phyloP scores from a whole-genome alignment of 92 coral and sea anemone genomes.

The Bergia sp. region DNA sequence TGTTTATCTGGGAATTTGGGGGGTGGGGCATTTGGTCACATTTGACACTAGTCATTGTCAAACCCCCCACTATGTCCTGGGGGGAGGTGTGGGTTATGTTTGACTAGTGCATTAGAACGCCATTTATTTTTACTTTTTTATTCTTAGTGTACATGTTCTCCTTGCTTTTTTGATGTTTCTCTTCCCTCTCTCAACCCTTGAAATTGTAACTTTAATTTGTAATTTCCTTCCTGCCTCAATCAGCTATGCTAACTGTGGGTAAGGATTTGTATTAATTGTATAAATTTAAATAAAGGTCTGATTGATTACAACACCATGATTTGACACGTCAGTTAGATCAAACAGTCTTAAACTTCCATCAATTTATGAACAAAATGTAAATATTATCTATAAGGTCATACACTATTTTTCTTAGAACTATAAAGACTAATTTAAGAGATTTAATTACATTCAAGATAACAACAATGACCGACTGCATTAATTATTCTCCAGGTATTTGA shows the following conservation, averaged over 20 bases:
- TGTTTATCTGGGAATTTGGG: background rate
- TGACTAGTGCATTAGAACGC: background rate
- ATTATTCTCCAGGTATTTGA: too few relatives aligned
- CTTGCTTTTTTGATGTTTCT: too few relatives aligned
- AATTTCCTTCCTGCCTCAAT: too few relatives aligned
- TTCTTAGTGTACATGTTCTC: too few relatives aligned
- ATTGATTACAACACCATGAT: background rate
- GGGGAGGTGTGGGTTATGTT: background rate
- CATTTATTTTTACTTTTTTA: too few relatives aligned
- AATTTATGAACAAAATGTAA: background rate
- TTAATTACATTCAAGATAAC: background rate
- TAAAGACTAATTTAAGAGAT: background rate
- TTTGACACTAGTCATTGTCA: background rate
- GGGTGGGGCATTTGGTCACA: too few relatives aligned
- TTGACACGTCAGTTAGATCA: background rate
- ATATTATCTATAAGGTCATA: background rate
- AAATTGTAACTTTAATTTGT: too few relatives aligned
- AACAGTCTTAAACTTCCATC: background rate
- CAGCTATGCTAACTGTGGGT: too few relatives aligned
- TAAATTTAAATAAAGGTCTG: background rate
- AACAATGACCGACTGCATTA: background rate
- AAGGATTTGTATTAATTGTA: too few relatives aligned
- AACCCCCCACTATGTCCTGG: too few relatives aligned
- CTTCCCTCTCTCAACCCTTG: too few relatives aligned
- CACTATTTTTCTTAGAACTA: background rate